Evolutionary conservation across 2,113 vertebrate genomes (phyloP), one percentile per base, ranked within the genome.

Genomic region (Phalacrocorax aristotelis): DNA sequence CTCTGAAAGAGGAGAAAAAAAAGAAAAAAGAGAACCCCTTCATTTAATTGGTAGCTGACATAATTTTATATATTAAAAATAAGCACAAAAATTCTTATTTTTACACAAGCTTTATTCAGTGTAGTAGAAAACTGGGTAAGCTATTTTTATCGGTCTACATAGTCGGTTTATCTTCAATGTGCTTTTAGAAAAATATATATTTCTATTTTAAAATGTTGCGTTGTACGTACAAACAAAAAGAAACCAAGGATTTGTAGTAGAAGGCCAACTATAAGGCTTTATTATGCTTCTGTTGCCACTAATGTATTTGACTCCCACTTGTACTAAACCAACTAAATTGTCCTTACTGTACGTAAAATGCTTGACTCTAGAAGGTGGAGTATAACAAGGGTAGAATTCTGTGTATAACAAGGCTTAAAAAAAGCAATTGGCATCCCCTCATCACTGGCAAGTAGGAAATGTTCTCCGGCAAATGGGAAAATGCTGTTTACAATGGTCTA

Each of bases 1-100:
- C 97, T 99, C 99, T 99, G 91, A 34, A 97, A 96, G 52, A 8
- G 10, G 22, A n/a, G 30, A 51, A 26, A 46, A 38, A 40, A 61
- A 11, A 4, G 44, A 20, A 21, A 13, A 76, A 2, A 77, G 22
- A 49, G 34, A 26, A 80, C 46, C 12, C 16, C n/a, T 60, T 87
- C 20, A 30, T 51, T 55, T 48, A 38, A 42, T 15, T 15, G 62
- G 42, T 40, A 42, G 18, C 25, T 2, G 1, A 48, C 38, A 9
- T 61, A 23, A 58, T 48, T 49, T 69, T 55, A 71, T 42, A 44
- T 71, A 74, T 18, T 13, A 42, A 21, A 72, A 51, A 42, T 81
- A 61, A 68, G 16, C 25, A 52, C 79, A 32, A 91, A 46, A 85
- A 78, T 48, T 19, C 49, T 64, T 71, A 27, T 48, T 79, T 95